phyloP scores from a whole-genome alignment of 2,797 vertebrate genomes.

The Acanthornis magna region DNA sequence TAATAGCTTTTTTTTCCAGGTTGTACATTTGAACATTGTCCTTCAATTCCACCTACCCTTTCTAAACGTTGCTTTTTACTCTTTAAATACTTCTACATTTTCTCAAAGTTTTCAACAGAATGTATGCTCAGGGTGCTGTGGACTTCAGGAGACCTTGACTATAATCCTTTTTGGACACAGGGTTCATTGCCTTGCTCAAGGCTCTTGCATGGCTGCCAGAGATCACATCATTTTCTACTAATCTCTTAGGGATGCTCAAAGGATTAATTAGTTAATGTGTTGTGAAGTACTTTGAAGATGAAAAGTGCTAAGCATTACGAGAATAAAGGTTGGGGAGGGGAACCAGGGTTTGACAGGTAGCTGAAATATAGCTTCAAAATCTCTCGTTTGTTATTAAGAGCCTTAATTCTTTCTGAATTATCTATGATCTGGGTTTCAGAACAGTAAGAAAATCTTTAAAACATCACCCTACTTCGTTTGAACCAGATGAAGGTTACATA shows the following conservation, averaged over 20 bases:
- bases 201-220: not conserved
- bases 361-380: conserved; percentile 17
- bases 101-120: not conserved
- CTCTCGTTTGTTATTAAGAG: not conserved
- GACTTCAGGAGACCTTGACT: conserved; percentile 35
- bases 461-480: not conserved
- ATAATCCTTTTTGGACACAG: not conserved
- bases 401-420: conserved; percentile 15
- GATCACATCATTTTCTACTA: not conserved
- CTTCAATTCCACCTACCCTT: not conserved
- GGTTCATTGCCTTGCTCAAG: conserved; percentile 36
- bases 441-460: conserved; percentile 35
- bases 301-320: conserved; percentile 5
- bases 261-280: conserved; percentile 58
- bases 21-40: not conserved
- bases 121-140: not conserved
- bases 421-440: conserved; percentile 19
- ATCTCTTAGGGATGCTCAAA: conserved; percentile 34
- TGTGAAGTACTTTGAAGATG: conserved; percentile 51
- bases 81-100: not conserved
- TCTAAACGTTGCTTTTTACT: not conserved
- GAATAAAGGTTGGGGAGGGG: not conserved
- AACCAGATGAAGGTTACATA: conserved; percentile 1
- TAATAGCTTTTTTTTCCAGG: not conserved
- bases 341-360: not conserved